Evolutionary conservation across 2,797 vertebrate species (phyloP), one percentile per base, ranked within the genome.

Genomic region (Catamblyrhynchus diadema): DNA sequence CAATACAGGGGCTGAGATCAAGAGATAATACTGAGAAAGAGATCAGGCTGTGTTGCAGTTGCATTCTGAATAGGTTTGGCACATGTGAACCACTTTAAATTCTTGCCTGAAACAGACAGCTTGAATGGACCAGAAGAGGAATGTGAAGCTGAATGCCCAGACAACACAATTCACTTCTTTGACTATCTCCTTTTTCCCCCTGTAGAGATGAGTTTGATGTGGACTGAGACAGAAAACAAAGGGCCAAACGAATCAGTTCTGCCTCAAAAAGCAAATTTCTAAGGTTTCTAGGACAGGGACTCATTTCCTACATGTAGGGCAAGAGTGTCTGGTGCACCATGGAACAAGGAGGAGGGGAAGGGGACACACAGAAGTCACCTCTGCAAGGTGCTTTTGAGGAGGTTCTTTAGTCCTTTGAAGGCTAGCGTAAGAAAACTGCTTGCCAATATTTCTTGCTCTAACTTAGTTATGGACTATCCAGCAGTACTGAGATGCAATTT

Each of bases 241-340:
- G 9, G 42, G 32, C 20, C 32, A 73, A 66, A 70, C 3, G 7
- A 15, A n/a, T 35, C 39, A 27, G 14, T 50, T 57, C 66, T 75
- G 30, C 39, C 24, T 69, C 75, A 37, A 75, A 78, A 75, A 81
- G 7, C n/a, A 69, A 74, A 65, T 2, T 15, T 62, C 39, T 50
- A 61, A 44, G 5, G 30, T 47, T 72, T 66, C 60, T 51, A 35
- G 27, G 28, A 61, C 70, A 82, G 21, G 10, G 7, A 12, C 6
- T 60, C 0, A 0, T 73, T 65, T 73, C 15, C 24, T 54, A 13
- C 28, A 18, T 0, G 0, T 54, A 35, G 22, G 22, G 10, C 22
- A 33, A 48, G 14, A 20, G 19, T 59, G 28, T 8, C n/a, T 50
- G 8, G 33, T 88, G 32, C 12, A 33, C 10, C 57, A 69, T 61